Evolutionary conservation across 92 coral and sea anemone genomes (phyloP).

Genomic region (Epizoanthus stellaris): DNA sequence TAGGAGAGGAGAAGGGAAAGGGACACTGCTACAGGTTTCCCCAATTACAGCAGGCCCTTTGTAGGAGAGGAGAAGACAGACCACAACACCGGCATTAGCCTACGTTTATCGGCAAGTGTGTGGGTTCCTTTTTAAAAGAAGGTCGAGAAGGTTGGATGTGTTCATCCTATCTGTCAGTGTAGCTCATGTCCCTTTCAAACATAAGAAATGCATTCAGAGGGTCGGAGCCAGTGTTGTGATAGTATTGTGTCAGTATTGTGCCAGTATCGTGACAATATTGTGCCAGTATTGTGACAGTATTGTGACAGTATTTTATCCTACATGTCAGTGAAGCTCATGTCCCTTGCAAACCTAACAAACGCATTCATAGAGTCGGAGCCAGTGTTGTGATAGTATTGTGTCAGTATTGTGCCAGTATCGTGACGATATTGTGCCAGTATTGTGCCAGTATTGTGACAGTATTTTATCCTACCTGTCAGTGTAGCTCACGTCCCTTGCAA

Average conservation of each 20-base stretch:
- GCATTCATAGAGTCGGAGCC: slow-evolving; percentile 98
- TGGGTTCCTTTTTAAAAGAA: neutral
- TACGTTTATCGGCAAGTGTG: too few relatives aligned
- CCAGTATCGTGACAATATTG: neutral
- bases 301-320: neutral
- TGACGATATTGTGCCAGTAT: neutral
- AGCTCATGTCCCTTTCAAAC: slow-evolving; percentile 92
- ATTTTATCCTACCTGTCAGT: slow-evolving; percentile 83
- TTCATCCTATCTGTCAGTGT: slow-evolving; percentile 87
- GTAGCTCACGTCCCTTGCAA: slow-evolving; percentile 94
- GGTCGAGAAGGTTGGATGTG: too few relatives aligned
- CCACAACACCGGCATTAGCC: too few relatives aligned
- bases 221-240: slow-evolving; percentile 52
- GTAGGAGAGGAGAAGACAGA: too few relatives aligned
- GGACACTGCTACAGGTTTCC: too few relatives aligned
- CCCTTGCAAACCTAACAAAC: slow-evolving; percentile 92
- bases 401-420: neutral
- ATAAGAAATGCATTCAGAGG: slow-evolving; percentile 99
- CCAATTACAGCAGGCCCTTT: too few relatives aligned
- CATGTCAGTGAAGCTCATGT: slow-evolving; percentile 98
- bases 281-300: neutral
- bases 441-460: neutral
- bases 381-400: slow-evolving; percentile 32
- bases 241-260: neutral
- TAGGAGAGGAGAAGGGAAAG: too few relatives aligned